These are phyloP conservation scores for Synanthedon myopaeformis DNA, from an alignment of 2,888 invertebrate genomes.

Conservation along the genomic window DNA sequence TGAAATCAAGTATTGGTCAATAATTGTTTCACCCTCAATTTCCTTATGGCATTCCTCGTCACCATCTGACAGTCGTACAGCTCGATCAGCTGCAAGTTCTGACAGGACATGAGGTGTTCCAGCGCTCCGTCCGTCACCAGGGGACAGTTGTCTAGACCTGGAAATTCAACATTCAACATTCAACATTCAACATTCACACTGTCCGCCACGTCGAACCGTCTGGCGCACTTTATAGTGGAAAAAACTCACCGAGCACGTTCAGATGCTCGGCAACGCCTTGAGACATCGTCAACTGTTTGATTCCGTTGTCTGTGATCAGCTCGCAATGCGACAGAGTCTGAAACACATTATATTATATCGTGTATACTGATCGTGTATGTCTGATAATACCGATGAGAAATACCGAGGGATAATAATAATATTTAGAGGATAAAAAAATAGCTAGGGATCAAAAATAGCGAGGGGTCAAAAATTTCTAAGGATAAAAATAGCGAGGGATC, in stretches of 20 bases:
- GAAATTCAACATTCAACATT: neutral
- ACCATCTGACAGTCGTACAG: slow-evolving; percentile 99
- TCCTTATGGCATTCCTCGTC: slow-evolving; percentile 94
- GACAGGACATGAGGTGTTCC: slow-evolving; percentile 94
- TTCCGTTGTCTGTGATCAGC: slow-evolving; percentile 97
- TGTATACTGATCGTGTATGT: too few relatives aligned
- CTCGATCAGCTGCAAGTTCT: slow-evolving; percentile 96
- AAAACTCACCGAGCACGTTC: slow-evolving; percentile 79
- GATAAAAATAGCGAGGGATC: too few relatives aligned
- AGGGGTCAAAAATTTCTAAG: too few relatives aligned
- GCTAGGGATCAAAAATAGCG: too few relatives aligned
- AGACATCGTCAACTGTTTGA: slow-evolving; percentile 91
- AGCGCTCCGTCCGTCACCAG: slow-evolving; percentile 96
- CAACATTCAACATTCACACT: too few relatives aligned
- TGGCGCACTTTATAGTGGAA: neutral
- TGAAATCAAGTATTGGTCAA: too few relatives aligned
- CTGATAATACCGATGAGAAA: too few relatives aligned
- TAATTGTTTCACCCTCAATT: slow-evolving; percentile 80
- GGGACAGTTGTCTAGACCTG: slow-evolving; percentile 97
- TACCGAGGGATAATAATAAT: too few relatives aligned
- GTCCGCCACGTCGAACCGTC: too few relatives aligned
- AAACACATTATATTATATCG: neutral
- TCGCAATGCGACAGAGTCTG: slow-evolving; percentile 99
- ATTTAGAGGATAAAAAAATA: too few relatives aligned
- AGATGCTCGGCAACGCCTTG: slow-evolving; percentile 95